A percentile compares a stretch with the other conserved stretches of the same genome.
Evolutionary conservation across 2,113 vertebrate species (phyloP).

Genomic region (Takifugu bimaculatus): DNA sequence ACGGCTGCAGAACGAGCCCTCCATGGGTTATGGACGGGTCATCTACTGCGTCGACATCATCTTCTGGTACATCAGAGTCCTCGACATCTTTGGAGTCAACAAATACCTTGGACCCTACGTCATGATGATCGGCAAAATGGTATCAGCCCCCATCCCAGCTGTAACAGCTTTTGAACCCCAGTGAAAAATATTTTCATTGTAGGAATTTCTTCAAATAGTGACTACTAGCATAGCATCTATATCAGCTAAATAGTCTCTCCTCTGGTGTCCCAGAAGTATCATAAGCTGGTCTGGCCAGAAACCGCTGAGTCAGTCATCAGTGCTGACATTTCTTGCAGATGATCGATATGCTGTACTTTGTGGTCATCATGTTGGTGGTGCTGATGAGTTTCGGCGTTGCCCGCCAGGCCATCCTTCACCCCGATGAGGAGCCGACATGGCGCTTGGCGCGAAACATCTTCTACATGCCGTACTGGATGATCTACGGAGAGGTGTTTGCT

Average conservation of each 20-base stretch:
- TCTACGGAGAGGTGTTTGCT: slow-evolving; percentile 99
- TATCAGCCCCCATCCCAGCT: slow-evolving; percentile 53
- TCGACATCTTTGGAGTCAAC: slow-evolving; percentile 99
- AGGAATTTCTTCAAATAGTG: no score
- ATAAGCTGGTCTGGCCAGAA: background rate
- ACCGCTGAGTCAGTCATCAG: background rate
- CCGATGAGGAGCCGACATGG: slow-evolving; percentile 95
- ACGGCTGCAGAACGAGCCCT: slow-evolving; percentile 89
- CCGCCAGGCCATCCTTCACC: slow-evolving; percentile 94
- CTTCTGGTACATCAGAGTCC: slow-evolving; percentile 98
- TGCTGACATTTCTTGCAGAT: slow-evolving; percentile 74
- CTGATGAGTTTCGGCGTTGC: slow-evolving; percentile 98
- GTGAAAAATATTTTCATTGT: background rate
- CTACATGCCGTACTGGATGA: slow-evolving; percentile 99
- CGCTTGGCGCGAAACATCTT: slow-evolving; percentile 95
- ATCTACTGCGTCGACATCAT: slow-evolving; percentile 98
- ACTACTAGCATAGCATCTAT: no score
- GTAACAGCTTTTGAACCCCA: background rate
- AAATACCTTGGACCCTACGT: slow-evolving; percentile 98
- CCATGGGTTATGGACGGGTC: slow-evolving; percentile 94
- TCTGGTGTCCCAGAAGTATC: background rate
- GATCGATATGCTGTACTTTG: slow-evolving; percentile 99
- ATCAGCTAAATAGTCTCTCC: no score
- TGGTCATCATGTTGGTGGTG: slow-evolving; percentile 98
- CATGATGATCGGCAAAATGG: slow-evolving; percentile 99